Conservation (phyloP, 1,140 invertebrate species). For the Cydia strobilella region DNA sequence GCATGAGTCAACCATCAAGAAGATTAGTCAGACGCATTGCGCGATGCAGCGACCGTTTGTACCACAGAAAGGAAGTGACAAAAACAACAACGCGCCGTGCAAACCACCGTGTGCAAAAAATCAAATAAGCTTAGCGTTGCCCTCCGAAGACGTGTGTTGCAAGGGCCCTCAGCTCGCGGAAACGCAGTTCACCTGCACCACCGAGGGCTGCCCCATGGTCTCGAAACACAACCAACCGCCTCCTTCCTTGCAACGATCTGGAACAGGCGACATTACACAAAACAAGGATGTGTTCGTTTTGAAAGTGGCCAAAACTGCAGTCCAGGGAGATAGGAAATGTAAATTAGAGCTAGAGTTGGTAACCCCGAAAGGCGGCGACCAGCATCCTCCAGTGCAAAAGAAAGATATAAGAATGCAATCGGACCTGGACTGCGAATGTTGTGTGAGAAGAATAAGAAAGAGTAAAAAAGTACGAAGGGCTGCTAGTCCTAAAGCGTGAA, state of each 20-base stretch:
- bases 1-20: slow-evolving; percentile 67
- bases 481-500: not conserved
- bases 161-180: slow-evolving; percentile 53
- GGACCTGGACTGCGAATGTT: slow-evolving; percentile 66
- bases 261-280: slow-evolving; percentile 42
- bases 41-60: slow-evolving; percentile 62
- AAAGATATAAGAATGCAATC: slow-evolving; percentile 59
- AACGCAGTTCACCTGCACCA: slow-evolving; percentile 72
- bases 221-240: slow-evolving; percentile 59
- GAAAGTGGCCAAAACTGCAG: slow-evolving; percentile 74
- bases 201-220: slow-evolving; percentile 64
- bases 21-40: slow-evolving; percentile 74
- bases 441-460: slow-evolving; percentile 43
- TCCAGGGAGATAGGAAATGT: slow-evolving; percentile 67
- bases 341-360: slow-evolving; percentile 71
- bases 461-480: not conserved
- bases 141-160: slow-evolving; percentile 62
- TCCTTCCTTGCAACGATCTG: slow-evolving; percentile 52
- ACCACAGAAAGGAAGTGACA: slow-evolving; percentile 26
- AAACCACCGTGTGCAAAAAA: slow-evolving; percentile 70
- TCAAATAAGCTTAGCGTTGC: slow-evolving; percentile 66
- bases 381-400: slow-evolving; percentile 58
- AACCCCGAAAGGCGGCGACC: slow-evolving; percentile 66
- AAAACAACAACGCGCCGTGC: slow-evolving; percentile 49
- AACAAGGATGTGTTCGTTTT: slow-evolving; percentile 69